Conservation (phyloP, 2,113 vertebrate species). For the Tor tambroides region DNA sequence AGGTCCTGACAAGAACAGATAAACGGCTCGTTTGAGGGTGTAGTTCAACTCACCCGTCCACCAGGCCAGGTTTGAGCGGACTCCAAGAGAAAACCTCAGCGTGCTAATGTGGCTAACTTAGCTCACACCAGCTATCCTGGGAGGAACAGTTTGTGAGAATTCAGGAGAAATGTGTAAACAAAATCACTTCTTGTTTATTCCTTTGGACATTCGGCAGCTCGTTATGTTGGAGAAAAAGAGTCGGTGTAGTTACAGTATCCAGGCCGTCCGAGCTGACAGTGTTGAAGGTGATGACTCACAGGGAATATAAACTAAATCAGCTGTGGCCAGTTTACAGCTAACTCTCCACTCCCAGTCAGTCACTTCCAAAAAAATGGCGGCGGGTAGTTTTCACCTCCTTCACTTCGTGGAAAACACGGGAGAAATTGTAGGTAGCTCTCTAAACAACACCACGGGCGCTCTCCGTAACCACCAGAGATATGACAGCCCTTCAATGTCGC, state of each 20-base stretch:
- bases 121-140: conserved; percentile 59
- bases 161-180: conserved; percentile 38
- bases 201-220: background rate
- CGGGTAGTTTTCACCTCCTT: conserved; percentile 68
- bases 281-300: conserved; percentile 27
- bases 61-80: conserved; percentile 44
- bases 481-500: background rate
- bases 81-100: conserved; percentile 5
- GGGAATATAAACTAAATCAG: conserved; percentile 28
- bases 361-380: conserved; percentile 80
- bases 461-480: conserved; percentile 22
- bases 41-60: conserved; percentile 58
- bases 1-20: conserved; percentile 10
- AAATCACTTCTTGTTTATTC: conserved; percentile 30
- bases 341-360: conserved; percentile 74
- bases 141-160: conserved; percentile 36
- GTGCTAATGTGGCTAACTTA: conserved; percentile 45
- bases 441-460: conserved; percentile 34
- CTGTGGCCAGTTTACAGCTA: conserved; percentile 57
- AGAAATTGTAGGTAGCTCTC: conserved; percentile 32
- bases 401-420: conserved; percentile 59
- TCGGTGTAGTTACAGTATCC: conserved; percentile 1
- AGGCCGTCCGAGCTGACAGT: conserved; percentile 17
- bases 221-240: background rate
- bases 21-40: conserved; percentile 42